phyloP scores from a whole-genome alignment of 2,888 invertebrate species.

The Melanostoma scalare region DNA sequence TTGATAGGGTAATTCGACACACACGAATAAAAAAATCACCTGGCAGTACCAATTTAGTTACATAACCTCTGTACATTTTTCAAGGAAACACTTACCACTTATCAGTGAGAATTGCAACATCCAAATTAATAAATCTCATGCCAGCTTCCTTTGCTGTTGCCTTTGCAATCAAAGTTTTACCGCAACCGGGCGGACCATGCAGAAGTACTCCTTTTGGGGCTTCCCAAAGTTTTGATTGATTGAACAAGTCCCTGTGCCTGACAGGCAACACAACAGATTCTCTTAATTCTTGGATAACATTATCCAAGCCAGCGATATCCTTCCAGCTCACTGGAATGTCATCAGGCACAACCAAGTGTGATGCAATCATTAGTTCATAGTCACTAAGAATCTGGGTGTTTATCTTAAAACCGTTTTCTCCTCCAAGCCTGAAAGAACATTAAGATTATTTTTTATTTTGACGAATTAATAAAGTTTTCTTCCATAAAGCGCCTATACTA shows the following conservation, averaged over 20 bases:
- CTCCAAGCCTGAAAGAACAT: conserved; percentile 83
- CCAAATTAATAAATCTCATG: conserved; percentile 95
- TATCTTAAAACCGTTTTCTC: conserved; percentile 84
- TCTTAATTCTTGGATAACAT: conserved; percentile 91
- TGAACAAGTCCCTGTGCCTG: conserved; percentile 90
- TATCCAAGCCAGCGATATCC: conserved; percentile 94
- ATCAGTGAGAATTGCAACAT: conserved; percentile 94
- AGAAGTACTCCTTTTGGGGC: conserved; percentile 96
- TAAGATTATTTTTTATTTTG: neutral
- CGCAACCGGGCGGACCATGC: conserved; percentile 98
- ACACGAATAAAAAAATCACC: neutral
- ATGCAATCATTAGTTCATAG: conserved; percentile 96
- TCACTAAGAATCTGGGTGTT: conserved; percentile 88
- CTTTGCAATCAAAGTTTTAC: conserved; percentile 98
- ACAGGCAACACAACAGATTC: conserved; percentile 96
- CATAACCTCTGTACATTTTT: conserved; percentile 30
- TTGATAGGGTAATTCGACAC: too few relatives aligned
- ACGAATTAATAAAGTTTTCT: neutral
- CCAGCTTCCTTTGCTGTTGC: conserved; percentile 96
- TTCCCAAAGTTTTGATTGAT: conserved; percentile 90
- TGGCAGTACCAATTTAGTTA: conserved; percentile 10
- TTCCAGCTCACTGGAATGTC: conserved; percentile 90
- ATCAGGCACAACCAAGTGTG: conserved; percentile 93
- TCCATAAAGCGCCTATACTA: conserved; percentile 74
- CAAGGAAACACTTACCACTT: conserved; percentile 87